Evolutionary conservation across 1,140 invertebrate genomes (phyloP).

Genomic region (Maniola jurtina): DNA sequence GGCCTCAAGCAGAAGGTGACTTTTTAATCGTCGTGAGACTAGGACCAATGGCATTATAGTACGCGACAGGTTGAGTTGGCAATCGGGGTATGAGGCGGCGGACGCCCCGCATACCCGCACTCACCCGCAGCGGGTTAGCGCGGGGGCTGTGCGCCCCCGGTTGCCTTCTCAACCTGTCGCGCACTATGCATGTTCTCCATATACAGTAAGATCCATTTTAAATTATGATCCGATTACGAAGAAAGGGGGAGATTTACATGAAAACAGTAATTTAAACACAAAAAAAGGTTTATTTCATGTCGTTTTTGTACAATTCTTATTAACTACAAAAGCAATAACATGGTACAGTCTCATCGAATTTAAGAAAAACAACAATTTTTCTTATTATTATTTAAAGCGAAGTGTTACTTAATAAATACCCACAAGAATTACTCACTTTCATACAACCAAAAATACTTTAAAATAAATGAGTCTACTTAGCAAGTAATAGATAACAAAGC

Average conservation of each 20-base stretch:
- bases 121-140: too few species aligned
- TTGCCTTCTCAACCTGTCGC: too few species aligned
- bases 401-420: conserved; percentile 22
- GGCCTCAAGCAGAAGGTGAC: too few species aligned
- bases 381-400: conserved; percentile 15
- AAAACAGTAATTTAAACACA: conserved; percentile 26
- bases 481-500: background rate
- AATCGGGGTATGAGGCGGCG: too few species aligned
- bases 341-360: conserved; percentile 43
- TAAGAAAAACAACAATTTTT: conserved; percentile 32
- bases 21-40: too few species aligned
- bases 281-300: conserved; percentile 52
- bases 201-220: too few species aligned
- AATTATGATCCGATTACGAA: background rate
- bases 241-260: background rate
- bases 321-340: conserved; percentile 35
- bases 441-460: background rate
- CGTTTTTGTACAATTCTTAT: conserved; percentile 63
- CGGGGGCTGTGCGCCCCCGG: too few species aligned
- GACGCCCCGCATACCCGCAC: too few species aligned
- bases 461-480: conserved; percentile 26
- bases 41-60: too few species aligned
- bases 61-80: too few species aligned
- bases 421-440: conserved; percentile 20
- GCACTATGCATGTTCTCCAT: too few species aligned